Conservation (phyloP, 2,113 vertebrate genomes). For the Lasiurus cinereus region DNA sequence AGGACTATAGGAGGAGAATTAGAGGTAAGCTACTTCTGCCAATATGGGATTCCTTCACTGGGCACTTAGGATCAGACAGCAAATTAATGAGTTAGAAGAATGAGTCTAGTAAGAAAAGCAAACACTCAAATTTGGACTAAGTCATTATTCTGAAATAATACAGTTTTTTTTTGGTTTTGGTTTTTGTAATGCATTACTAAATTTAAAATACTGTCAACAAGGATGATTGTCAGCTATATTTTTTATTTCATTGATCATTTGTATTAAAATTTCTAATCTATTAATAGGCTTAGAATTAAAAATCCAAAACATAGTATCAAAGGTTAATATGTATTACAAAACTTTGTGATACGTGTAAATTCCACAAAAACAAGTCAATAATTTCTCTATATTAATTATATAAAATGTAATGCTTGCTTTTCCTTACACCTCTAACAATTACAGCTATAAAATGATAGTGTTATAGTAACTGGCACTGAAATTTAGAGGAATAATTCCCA, state of each 20-base stretch:
- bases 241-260: background rate
- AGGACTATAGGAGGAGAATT: background rate
- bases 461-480: constrained; percentile 1
- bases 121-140: background rate
- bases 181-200: constrained; percentile 15
- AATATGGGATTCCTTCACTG: background rate
- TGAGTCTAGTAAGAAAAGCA: constrained; percentile 16
- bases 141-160: constrained; percentile 46
- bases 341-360: background rate
- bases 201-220: constrained; percentile 59
- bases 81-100: constrained; percentile 1
- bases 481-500: constrained; percentile 75
- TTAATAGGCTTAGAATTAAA: constrained; percentile 73
- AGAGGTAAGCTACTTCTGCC: background rate
- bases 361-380: background rate
- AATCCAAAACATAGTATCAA: constrained; percentile 37
- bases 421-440: constrained; percentile 14
- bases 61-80: background rate
- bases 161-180: constrained; percentile 26
- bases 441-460: constrained; percentile 66
- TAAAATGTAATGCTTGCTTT: constrained; percentile 1
- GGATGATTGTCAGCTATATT: constrained; percentile 54
- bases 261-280: constrained; percentile 68
- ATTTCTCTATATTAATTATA: constrained; percentile 51
- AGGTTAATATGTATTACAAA: constrained; percentile 59